A percentile compares a stretch with the other conserved stretches of the same genome.
phyloP scores from a whole-genome alignment of 2,113 vertebrate genomes.

The Opisthocomus hoazin region DNA sequence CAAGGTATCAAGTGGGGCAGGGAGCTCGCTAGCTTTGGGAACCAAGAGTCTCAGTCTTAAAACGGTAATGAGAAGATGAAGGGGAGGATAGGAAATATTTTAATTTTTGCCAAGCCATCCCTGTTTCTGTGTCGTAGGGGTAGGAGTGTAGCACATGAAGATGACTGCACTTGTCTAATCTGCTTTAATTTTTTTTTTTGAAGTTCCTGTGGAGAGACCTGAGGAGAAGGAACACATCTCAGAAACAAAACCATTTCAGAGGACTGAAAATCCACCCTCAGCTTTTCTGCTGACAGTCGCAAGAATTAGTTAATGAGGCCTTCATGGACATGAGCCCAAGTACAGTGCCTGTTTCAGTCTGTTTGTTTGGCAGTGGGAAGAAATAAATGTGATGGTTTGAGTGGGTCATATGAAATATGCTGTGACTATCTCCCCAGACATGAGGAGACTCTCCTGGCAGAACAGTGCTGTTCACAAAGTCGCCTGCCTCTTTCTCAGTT shows the following conservation, averaged over 20 bases:
- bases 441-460: not conserved
- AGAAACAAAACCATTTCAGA: not conserved
- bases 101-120: not conserved
- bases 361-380: not conserved
- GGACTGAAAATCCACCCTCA: not conserved
- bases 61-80: not conserved
- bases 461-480: not conserved
- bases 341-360: not conserved
- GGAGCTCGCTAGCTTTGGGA: not conserved
- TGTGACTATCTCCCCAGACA: not conserved
- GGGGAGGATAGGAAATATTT: not conserved
- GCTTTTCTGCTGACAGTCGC: not conserved
- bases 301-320: not conserved
- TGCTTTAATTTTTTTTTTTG: not conserved
- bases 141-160: not conserved
- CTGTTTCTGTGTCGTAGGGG: not conserved
- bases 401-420: not conserved
- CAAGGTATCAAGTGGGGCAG: not conserved
- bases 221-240: not conserved
- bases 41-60: not conserved
- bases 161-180: not conserved
- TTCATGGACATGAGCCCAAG: not conserved
- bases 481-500: not conserved
- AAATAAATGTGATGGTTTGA: not conserved
- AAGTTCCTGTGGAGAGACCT: not conserved